phyloP scores from a whole-genome alignment of 2,797 vertebrate genomes.

The Pipistrellus kuhlii region DNA sequence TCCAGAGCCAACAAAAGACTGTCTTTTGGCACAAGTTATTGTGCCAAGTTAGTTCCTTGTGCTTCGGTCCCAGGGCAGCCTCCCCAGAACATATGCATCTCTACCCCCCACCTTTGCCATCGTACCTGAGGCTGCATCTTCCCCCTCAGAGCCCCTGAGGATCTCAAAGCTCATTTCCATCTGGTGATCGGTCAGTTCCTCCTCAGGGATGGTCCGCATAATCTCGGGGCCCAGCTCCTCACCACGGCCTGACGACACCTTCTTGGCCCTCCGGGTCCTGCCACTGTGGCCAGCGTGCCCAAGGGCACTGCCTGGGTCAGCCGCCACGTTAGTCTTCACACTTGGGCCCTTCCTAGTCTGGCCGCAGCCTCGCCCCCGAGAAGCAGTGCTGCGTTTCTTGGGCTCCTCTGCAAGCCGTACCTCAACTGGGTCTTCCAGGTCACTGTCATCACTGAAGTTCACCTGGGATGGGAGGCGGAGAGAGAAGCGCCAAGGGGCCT shows the following conservation, averaged over 20 bases:
- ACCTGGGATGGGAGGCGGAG: slow-evolving; percentile 85
- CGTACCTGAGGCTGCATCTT: slow-evolving; percentile 81
- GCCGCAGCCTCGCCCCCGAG: slow-evolving; percentile 68
- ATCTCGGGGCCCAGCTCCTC: slow-evolving; percentile 85
- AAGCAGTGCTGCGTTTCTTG: not conserved
- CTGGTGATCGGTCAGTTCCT: slow-evolving; percentile 84
- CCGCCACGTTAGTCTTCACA: slow-evolving; percentile 83
- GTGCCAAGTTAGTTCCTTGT: not conserved
- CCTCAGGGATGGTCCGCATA: slow-evolving; percentile 89
- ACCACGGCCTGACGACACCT: not conserved
- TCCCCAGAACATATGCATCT: accelerated
- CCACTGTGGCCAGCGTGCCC: slow-evolving; percentile 60
- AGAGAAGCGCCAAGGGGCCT: not conserved
- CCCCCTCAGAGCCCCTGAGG: slow-evolving; percentile 88
- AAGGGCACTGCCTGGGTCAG: slow-evolving; percentile 67
- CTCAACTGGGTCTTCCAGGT: slow-evolving; percentile 86
- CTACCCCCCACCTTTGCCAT: not conserved
- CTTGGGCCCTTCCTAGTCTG: slow-evolving; percentile 10
- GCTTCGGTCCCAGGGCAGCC: not conserved
- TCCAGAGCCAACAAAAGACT: not conserved
- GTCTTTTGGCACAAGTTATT: not conserved
- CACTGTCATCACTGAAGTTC: slow-evolving; percentile 94
- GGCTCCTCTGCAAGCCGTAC: not conserved
- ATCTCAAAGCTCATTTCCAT: slow-evolving; percentile 89
- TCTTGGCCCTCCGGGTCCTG: not conserved